Conservation (phyloP, 1,140 invertebrate genomes). For the Bombus superbus region DNA sequence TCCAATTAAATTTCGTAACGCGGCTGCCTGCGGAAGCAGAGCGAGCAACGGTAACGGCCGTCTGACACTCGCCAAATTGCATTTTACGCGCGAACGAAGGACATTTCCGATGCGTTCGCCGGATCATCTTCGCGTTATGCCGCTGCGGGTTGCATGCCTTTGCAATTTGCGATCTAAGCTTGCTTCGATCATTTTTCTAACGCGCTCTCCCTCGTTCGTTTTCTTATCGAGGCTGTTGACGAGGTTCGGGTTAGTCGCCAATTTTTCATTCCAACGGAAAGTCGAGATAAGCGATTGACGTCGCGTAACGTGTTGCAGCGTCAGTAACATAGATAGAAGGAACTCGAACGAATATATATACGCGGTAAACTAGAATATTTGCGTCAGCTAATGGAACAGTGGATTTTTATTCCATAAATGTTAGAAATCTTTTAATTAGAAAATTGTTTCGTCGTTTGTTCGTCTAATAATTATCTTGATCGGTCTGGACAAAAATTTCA, state of each 20-base stretch:
- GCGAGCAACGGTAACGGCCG: slow-evolving; percentile 35
- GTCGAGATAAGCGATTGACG: not conserved
- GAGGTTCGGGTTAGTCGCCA: not conserved
- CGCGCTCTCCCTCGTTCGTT: not conserved
- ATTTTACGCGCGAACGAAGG: slow-evolving; percentile 66
- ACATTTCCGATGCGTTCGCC: slow-evolving; percentile 42
- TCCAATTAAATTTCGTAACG: slow-evolving; percentile 81
- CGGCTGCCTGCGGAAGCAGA: slow-evolving; percentile 44
- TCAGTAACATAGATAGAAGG: no score
- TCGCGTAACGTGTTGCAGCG: no score
- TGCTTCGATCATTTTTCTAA: not conserved
- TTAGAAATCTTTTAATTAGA: no score
- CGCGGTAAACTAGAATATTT: no score
- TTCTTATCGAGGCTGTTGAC: not conserved
- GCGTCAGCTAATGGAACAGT: no score
- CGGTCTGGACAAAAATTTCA: no score
- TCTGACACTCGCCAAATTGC: slow-evolving; percentile 72
- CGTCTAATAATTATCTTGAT: no score
- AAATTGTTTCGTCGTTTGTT: no score
- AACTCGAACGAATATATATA: rapidly evolving
- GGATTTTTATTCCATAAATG: no score
- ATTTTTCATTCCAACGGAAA: not conserved
- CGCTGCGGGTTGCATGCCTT: slow-evolving; percentile 16
- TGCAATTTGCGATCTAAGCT: slow-evolving; percentile 24
- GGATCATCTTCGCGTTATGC: slow-evolving; percentile 33